Evolutionary conservation across 2,888 invertebrate genomes (phyloP).

Genomic region (Fragum fragum): DNA sequence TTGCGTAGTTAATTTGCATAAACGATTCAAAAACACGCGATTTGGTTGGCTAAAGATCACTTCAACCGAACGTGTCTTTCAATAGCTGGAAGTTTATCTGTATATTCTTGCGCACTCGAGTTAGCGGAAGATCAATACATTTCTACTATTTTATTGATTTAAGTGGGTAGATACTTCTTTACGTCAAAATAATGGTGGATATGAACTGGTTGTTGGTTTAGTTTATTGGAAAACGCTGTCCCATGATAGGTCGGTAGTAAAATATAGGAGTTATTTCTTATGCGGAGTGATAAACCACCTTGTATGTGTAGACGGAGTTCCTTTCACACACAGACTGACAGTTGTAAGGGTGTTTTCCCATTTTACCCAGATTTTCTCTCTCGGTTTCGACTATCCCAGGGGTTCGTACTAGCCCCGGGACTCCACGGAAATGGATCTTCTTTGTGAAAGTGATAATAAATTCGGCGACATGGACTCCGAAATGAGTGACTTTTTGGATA

Average conservation of each 20-base stretch:
- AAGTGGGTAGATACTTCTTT: slow-evolving; percentile 15
- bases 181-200: slow-evolving; percentile 26
- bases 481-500: slow-evolving; percentile 80
- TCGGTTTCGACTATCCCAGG: slow-evolving; percentile 80
- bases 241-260: slow-evolving; percentile 23
- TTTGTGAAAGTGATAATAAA: slow-evolving; percentile 82
- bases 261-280: slow-evolving; percentile 30
- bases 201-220: not conserved
- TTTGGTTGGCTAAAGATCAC: slow-evolving; percentile 64
- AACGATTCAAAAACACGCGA: slow-evolving; percentile 44
- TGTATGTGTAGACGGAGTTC: slow-evolving; percentile 45
- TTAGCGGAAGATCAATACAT: not conserved
- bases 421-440: slow-evolving; percentile 81
- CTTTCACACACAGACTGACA: slow-evolving; percentile 66
- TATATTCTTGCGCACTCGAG: slow-evolving; percentile 64
- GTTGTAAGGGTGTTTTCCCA: slow-evolving; percentile 63
- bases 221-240: slow-evolving; percentile 19
- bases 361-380: slow-evolving; percentile 40
- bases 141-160: slow-evolving; percentile 13
- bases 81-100: slow-evolving; percentile 51
- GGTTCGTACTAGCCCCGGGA: slow-evolving; percentile 78
- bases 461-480: slow-evolving; percentile 81
- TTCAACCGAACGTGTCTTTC: slow-evolving; percentile 70
- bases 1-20: slow-evolving; percentile 65
- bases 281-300: slow-evolving; percentile 31